Evolutionary conservation across 2,797 vertebrate genomes (phyloP).

Genomic region (Phalloptychus januarius): DNA sequence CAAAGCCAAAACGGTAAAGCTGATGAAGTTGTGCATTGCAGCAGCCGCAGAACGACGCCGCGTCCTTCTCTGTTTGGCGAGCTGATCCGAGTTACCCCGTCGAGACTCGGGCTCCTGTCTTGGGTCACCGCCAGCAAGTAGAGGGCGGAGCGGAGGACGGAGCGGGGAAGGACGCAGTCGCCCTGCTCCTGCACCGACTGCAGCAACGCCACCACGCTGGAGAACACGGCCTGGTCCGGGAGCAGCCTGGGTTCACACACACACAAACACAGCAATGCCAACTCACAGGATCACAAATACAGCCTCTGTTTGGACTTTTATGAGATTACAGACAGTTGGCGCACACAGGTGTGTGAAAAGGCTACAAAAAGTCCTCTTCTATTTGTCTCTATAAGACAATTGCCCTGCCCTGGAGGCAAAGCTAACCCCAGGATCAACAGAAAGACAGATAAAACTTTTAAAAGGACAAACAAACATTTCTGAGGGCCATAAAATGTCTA

Average conservation of each 20-base stretch:
- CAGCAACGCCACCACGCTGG: constrained; percentile 83
- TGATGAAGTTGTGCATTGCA: background rate
- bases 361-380: background rate
- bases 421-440: constrained; percentile 25
- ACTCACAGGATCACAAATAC: background rate
- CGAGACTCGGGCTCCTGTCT: constrained; percentile 78
- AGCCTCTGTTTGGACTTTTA: background rate
- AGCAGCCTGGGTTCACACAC: constrained; percentile 85
- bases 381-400: constrained; percentile 5
- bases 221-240: constrained; percentile 85
- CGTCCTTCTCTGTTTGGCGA: background rate
- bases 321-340: background rate
- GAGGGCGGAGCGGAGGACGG: constrained; percentile 85
- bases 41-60: background rate
- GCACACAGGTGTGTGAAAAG: background rate
- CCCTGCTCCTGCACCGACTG: constrained; percentile 82
- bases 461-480: constrained; percentile 27
- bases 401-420: constrained; percentile 25
- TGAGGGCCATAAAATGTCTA: constrained; percentile 59
- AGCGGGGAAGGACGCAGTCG: constrained; percentile 71
- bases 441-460: constrained; percentile 50
- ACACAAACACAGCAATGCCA: constrained; percentile 41
- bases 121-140: constrained; percentile 90
- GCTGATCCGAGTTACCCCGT: constrained; percentile 74
- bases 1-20: background rate